A percentile compares a stretch with the other conserved stretches of the same genome.
These are phyloP conservation scores for Acholoe squamosa DNA, from an alignment of 2,888 invertebrate species.

Conservation along the genomic window DNA sequence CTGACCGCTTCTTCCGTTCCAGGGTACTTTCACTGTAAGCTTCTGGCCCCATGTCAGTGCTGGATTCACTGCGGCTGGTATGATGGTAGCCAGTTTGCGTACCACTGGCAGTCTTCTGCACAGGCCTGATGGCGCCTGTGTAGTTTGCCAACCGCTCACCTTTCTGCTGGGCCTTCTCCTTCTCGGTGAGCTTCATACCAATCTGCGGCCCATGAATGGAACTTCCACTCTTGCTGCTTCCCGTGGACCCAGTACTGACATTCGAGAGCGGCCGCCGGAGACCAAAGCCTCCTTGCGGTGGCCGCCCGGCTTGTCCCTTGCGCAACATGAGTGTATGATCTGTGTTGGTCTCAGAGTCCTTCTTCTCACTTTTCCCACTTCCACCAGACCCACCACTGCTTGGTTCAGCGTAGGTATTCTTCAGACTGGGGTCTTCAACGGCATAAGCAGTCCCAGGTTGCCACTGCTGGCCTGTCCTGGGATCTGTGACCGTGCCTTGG, in stretches of 20 bases:
- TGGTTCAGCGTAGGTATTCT: constrained; percentile 1
- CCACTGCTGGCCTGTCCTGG: constrained; percentile 56
- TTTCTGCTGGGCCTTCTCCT: constrained; percentile 40
- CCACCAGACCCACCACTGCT: not conserved
- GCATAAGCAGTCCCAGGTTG: constrained; percentile 65
- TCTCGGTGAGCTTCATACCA: constrained; percentile 22
- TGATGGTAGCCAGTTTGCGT: constrained; percentile 61
- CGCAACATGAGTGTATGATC: constrained; percentile 79
- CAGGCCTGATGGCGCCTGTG: constrained; percentile 35
- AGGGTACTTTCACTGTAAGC: constrained; percentile 77
- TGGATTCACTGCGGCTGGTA: constrained; percentile 56
- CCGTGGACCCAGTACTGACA: constrained; percentile 79
- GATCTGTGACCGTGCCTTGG: constrained; percentile 62
- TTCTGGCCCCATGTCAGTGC: constrained; percentile 74
- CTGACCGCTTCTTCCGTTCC: constrained; percentile 85
- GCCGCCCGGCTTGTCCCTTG: constrained; percentile 68
- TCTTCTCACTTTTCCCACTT: constrained; percentile 52
- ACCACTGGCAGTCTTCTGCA: constrained; percentile 60
- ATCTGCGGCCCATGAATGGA: constrained; percentile 65
- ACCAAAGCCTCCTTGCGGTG: constrained; percentile 73
- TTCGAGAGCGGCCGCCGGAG: constrained; percentile 79
- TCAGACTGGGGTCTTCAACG: constrained; percentile 67
- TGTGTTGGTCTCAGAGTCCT: constrained; percentile 81
- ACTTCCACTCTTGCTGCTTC: constrained; percentile 77
- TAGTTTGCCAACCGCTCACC: constrained; percentile 69